These are phyloP conservation scores for Meliscaeva auricollis DNA, from an alignment of 2,888 invertebrate species.

Conservation along the genomic window DNA sequence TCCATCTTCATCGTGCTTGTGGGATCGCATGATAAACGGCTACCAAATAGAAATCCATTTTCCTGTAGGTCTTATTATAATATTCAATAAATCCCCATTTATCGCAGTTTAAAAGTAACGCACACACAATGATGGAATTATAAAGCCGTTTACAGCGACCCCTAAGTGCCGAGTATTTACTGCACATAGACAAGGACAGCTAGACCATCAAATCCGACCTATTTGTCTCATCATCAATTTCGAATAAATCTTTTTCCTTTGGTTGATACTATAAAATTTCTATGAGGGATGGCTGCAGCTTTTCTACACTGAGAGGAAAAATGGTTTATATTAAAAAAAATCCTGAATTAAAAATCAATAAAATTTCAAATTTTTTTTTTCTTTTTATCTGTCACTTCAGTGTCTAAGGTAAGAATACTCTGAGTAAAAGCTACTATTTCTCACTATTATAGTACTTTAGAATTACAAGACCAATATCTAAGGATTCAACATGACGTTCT, in stretches of 20 bases:
- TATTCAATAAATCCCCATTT: slow-evolving; percentile 75
- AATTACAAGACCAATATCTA: too few relatives aligned
- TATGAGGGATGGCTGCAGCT: not conserved
- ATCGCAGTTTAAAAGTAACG: slow-evolving; percentile 71
- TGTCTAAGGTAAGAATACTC: not conserved
- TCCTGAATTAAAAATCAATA: too few relatives aligned
- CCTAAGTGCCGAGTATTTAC: slow-evolving; percentile 68
- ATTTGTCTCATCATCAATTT: slow-evolving; percentile 76
- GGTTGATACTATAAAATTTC: not conserved
- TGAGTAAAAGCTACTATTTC: not conserved
- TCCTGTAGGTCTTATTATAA: slow-evolving; percentile 68
- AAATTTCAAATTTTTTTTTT: too few relatives aligned
- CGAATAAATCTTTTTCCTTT: slow-evolving; percentile 66
- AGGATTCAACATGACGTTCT: not conserved
- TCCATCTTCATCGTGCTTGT: slow-evolving; percentile 58
- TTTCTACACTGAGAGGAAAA: not conserved
- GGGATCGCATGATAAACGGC: slow-evolving; percentile 71
- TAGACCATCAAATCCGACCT: slow-evolving; percentile 72
- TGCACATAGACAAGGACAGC: slow-evolving; percentile 65
- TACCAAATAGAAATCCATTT: slow-evolving; percentile 72
- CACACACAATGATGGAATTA: slow-evolving; percentile 73
- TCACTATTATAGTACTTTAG: too few relatives aligned
- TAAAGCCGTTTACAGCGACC: slow-evolving; percentile 74
- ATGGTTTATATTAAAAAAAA: not conserved
- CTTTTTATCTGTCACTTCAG: too few relatives aligned